These are phyloP conservation scores for Chitala chitala DNA, from an alignment of 2,113 vertebrate genomes.

Conservation along the genomic window DNA sequence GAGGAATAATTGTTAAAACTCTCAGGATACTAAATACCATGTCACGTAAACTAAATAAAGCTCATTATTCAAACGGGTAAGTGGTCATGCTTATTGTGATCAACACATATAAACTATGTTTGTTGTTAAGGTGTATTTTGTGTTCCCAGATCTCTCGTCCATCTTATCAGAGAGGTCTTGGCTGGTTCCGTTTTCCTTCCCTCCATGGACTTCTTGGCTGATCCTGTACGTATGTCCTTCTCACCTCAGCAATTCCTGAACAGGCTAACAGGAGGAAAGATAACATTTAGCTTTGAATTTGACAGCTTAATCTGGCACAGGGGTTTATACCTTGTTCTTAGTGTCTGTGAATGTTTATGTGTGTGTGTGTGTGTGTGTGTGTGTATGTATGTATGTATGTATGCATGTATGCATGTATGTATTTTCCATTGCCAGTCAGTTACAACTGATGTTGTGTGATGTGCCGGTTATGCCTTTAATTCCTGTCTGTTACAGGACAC, in stretches of 20 bases:
- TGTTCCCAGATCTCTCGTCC: constrained; percentile 75
- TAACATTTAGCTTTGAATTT: background rate
- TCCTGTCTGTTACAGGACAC: constrained; percentile 71
- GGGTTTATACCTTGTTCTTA: too few relatives aligned
- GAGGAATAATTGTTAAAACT: too few relatives aligned
- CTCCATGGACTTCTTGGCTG: constrained; percentile 93
- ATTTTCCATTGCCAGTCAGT: background rate
- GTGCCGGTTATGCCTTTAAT: too few relatives aligned
- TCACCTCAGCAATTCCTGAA: too few relatives aligned
- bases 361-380: too few relatives aligned
- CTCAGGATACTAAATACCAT: too few relatives aligned
- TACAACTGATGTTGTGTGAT: constrained; percentile 1
- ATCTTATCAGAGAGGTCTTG: constrained; percentile 89
- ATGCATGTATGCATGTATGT: too few relatives aligned
- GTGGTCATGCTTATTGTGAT: background rate
- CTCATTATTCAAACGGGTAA: background rate
- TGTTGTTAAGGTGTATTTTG: background rate
- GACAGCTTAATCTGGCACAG: too few relatives aligned
- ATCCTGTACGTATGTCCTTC: constrained; percentile 76
- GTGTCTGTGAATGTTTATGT: too few relatives aligned
- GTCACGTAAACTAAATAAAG: too few relatives aligned
- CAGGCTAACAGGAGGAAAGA: too few relatives aligned
- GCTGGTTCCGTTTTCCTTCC: constrained; percentile 96
- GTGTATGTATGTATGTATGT: too few relatives aligned
- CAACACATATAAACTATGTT: background rate